A percentile compares a stretch with the other conserved stretches of the same genome.
Conservation (phyloP, 2,888 invertebrate species). For the Ophion ellenae region DNA sequence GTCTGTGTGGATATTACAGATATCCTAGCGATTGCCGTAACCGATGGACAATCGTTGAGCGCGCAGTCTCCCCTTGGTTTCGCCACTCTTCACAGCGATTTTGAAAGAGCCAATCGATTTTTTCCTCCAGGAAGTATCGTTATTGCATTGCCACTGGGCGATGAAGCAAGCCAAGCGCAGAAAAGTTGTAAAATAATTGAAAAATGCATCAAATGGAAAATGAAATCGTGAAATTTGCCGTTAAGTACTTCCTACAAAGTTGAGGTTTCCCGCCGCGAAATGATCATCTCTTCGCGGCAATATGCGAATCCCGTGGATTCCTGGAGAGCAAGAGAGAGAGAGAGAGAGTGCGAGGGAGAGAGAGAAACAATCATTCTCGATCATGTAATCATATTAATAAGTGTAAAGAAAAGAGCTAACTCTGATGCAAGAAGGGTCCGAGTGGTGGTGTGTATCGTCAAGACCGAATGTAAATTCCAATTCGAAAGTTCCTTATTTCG, state of each 20-base stretch:
- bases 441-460: conserved; percentile 48
- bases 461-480: conserved; percentile 69
- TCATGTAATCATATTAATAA: conserved; percentile 41
- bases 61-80: background rate
- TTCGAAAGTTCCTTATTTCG: conserved; percentile 79
- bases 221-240: conserved; percentile 1
- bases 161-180: background rate
- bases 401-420: conserved; percentile 1
- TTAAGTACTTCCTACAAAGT: conserved; percentile 26
- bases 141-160: background rate
- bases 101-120: background rate
- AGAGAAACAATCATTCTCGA: conserved; percentile 25
- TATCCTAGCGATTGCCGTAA: conserved; percentile 46
- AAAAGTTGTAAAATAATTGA: background rate
- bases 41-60: conserved; percentile 25
- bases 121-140: background rate
- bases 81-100: background rate
- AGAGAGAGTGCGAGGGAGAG: background rate
- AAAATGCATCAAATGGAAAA: conserved; percentile 1
- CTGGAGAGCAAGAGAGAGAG: background rate
- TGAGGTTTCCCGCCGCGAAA: conserved; percentile 41
- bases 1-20: conserved; percentile 40
- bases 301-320: background rate
- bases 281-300: conserved; percentile 5
- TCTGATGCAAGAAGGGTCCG: background rate